Evolutionary conservation across 1,140 invertebrate species (phyloP).

Genomic region (Pinna nobilis): DNA sequence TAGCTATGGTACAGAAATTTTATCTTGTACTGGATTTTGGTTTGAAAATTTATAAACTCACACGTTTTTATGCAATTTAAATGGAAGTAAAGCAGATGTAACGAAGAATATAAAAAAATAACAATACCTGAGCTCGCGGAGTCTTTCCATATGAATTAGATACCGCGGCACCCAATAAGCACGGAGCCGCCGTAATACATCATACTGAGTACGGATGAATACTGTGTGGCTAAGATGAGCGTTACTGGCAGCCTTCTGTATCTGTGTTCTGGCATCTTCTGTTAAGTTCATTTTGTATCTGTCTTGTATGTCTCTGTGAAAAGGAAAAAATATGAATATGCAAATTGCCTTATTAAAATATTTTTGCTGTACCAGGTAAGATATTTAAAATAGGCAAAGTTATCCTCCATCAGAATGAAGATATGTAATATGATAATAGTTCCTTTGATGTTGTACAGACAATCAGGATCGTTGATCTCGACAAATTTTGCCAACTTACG

Average conservation of each 20-base stretch:
- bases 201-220: conserved; percentile 74
- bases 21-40: too few species aligned
- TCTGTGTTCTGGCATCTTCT: conserved; percentile 67
- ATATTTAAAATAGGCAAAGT: too few species aligned
- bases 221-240: conserved; percentile 71
- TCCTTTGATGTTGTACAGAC: too few species aligned
- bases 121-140: conserved; percentile 30
- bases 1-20: too few species aligned
- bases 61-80: too few species aligned
- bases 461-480: neutral
- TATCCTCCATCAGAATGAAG: too few species aligned
- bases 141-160: conserved; percentile 68
- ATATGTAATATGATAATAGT: too few species aligned
- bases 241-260: conserved; percentile 62
- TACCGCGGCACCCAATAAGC: conserved; percentile 74
- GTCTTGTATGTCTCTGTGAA: conserved; percentile 72
- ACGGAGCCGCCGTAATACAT: conserved; percentile 71
- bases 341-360: neutral
- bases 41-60: too few species aligned
- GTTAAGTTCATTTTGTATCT: conserved; percentile 73
- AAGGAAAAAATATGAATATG: conserved; percentile 1
- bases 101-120: neutral
- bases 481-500: too few species aligned
- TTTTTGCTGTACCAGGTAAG: too few species aligned
- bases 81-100: too few species aligned